These are phyloP conservation scores for Odontocolon sp. DNA, from an alignment of 2,888 invertebrate species.

Conservation along the genomic window DNA sequence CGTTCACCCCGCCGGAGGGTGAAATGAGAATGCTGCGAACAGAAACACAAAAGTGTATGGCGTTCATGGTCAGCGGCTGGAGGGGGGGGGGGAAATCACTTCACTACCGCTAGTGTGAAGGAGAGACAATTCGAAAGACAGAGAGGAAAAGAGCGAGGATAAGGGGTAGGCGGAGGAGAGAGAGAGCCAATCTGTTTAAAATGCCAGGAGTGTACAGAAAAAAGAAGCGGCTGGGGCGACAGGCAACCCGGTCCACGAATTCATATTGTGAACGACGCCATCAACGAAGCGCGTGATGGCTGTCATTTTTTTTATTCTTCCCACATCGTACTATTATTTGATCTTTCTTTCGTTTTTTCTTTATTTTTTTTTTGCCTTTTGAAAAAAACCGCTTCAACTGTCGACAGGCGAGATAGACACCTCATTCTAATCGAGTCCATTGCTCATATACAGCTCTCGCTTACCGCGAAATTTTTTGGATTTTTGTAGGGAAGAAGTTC, in stretches of 20 bases:
- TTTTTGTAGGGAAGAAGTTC: background rate
- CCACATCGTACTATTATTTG: constrained; percentile 37
- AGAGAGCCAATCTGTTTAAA: constrained; percentile 62
- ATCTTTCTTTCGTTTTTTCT: constrained; percentile 17
- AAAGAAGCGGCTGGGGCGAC: background rate
- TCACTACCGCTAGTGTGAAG: background rate
- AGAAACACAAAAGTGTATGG: no score
- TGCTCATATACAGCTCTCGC: background rate
- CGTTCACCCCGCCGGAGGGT: constrained; percentile 27
- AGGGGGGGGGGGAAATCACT: no score
- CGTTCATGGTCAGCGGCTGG: no score
- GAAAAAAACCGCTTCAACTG: background rate
- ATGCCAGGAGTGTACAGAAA: constrained; percentile 48
- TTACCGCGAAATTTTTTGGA: background rate
- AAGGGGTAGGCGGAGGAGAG: constrained; percentile 20
- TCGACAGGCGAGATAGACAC: background rate
- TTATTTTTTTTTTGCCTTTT: background rate
- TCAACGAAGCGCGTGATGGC: constrained; percentile 41
- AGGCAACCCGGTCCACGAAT: constrained; percentile 17
- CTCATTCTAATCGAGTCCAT: constrained; percentile 10
- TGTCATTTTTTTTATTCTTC: constrained; percentile 50
- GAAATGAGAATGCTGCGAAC: constrained; percentile 20
- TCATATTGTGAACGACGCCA: constrained; percentile 11
- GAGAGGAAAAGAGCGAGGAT: background rate
- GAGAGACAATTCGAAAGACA: constrained; percentile 30